These are phyloP conservation scores for Zhuqinia jingwanae DNA, from an alignment of 2,888 invertebrate genomes.

Conservation along the genomic window DNA sequence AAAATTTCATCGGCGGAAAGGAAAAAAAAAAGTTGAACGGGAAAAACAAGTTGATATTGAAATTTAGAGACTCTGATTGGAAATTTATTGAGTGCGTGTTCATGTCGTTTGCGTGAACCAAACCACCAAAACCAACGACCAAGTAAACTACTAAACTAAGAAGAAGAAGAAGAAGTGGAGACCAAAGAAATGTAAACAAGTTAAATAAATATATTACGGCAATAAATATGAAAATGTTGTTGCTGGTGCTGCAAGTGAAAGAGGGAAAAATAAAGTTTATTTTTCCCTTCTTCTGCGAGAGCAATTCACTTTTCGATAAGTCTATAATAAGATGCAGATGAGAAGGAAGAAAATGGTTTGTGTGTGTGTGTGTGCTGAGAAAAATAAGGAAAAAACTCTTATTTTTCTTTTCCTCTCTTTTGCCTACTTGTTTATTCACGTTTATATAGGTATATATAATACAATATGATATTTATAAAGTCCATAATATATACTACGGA, in stretches of 20 bases:
- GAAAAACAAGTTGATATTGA: background rate
- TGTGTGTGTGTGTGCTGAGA: too few species aligned
- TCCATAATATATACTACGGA: background rate
- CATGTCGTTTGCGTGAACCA: constrained; percentile 22
- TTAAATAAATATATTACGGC: constrained; percentile 35
- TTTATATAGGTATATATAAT: too few species aligned
- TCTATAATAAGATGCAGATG: background rate
- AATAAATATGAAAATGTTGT: constrained; percentile 39
- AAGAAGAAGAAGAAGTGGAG: background rate
- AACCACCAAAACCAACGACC: background rate
- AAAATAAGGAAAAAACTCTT: too few species aligned
- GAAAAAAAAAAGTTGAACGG: too few species aligned
- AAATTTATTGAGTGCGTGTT: constrained; percentile 47
- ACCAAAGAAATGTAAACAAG: constrained; percentile 27
- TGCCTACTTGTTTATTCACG: background rate
- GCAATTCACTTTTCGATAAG: background rate
- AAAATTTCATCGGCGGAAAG: too few species aligned
- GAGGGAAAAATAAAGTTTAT: background rate
- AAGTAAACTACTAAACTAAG: background rate
- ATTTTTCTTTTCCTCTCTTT: background rate
- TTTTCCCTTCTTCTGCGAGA: background rate
- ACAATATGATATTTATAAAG: background rate
- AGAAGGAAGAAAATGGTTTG: too few species aligned
- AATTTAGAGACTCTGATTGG: constrained; percentile 30
- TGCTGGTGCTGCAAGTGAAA: background rate